phyloP scores from a whole-genome alignment of 1,140 invertebrate species.

The Habropoda laboriosa region DNA sequence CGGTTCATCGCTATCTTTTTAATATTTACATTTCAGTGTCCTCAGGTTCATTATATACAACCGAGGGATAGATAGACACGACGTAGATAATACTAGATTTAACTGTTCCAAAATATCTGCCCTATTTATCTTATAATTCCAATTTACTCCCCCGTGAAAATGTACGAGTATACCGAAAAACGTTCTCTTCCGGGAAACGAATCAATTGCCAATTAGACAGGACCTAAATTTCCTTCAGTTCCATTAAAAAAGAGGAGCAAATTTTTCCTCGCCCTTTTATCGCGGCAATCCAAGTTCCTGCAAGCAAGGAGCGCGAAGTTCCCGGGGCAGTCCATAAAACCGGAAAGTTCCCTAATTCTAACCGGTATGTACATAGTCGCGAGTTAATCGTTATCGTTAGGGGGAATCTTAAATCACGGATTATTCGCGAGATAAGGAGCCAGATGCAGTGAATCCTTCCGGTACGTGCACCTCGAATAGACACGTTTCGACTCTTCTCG shows the following conservation, averaged over 20 bases:
- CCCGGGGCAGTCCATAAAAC: background rate
- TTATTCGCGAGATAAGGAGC: conserved; percentile 61
- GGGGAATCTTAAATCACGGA: conserved; percentile 46
- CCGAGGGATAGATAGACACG: no score
- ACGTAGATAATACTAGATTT: no score
- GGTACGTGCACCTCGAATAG: conserved; percentile 69
- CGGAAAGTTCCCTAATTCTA: background rate
- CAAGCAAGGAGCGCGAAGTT: background rate
- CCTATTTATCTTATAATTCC: no score
- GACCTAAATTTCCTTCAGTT: conserved; percentile 31
- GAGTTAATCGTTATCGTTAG: conserved; percentile 29
- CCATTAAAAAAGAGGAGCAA: background rate
- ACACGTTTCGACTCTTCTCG: conserved; percentile 66
- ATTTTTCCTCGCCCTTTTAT: no score
- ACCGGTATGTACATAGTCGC: background rate
- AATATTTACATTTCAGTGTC: no score
- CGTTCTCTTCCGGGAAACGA: no score
- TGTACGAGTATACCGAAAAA: no score
- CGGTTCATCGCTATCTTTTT: no score
- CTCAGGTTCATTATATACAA: no score
- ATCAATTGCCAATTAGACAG: conserved; percentile 64
- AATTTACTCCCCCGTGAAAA: no score
- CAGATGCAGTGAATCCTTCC: conserved; percentile 57
- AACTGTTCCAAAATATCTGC: no score
- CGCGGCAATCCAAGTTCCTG: background rate